Conservation (phyloP, 1,140 invertebrate genomes). For the Neotoxoptera formosana region DNA sequence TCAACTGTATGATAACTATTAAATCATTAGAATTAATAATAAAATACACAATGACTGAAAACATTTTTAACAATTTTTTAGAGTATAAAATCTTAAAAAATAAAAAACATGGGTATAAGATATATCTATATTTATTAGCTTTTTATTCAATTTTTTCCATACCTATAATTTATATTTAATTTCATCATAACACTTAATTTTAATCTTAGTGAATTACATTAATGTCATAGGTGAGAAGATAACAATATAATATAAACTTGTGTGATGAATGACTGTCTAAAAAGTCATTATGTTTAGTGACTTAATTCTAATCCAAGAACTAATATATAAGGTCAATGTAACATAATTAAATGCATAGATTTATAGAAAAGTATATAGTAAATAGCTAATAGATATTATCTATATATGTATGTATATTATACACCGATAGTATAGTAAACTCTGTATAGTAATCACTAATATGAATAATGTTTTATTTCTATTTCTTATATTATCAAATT, state of each 20-base stretch:
- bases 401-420: not conserved
- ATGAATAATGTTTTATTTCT: not conserved
- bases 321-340: not conserved
- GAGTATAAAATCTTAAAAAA: too few relatives aligned
- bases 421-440: too few relatives aligned
- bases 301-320: not conserved
- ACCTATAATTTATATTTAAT: not conserved
- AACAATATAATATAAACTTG: constrained; percentile 29
- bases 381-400: not conserved
- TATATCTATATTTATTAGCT: not conserved
- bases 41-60: too few relatives aligned
- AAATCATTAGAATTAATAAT: too few relatives aligned
- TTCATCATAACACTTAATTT: not conserved
- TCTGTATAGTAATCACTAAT: not conserved
- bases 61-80: too few relatives aligned
- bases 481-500: not conserved
- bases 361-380: not conserved
- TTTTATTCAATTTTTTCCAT: not conserved
- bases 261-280: not conserved
- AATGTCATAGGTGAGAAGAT: constrained; percentile 28
- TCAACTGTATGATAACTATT: not conserved
- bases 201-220: not conserved
- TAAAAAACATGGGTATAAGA: not conserved
- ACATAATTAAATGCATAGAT: not conserved
- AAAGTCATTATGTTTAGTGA: not conserved